A percentile compares a stretch with the other conserved stretches of the same genome.
Evolutionary conservation across 2,797 vertebrate genomes (phyloP).

Genomic region (Eulemur coronatus): DNA sequence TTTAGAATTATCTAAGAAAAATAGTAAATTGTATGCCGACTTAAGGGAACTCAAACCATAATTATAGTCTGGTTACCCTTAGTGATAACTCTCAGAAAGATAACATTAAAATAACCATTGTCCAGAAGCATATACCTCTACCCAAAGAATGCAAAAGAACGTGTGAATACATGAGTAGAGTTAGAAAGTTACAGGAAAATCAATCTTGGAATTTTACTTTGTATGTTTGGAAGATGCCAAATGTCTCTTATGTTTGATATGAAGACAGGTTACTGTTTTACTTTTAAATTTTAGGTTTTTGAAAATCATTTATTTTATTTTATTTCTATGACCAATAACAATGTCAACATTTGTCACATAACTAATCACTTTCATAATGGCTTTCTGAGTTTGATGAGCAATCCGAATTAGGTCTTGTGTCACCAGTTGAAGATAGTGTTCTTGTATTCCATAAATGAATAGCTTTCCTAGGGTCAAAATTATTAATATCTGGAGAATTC

Average conservation of each 20-base stretch:
- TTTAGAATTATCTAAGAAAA: neutral
- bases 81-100: neutral
- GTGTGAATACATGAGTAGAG: neutral
- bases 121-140: neutral
- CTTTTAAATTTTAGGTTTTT: constrained; percentile 33
- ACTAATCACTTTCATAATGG: constrained; percentile 69
- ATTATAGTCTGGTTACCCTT: neutral
- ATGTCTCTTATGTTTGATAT: neutral
- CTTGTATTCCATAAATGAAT: constrained; percentile 79
- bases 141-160: neutral
- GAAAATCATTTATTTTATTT: neutral
- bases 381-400: constrained; percentile 73
- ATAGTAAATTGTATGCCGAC: neutral
- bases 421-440: constrained; percentile 5
- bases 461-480: constrained; percentile 78
- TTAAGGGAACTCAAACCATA: neutral
- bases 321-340: neutral
- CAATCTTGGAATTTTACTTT: neutral
- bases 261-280: neutral
- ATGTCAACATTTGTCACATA: neutral
- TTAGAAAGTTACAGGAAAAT: neutral
- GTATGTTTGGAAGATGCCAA: neutral
- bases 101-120: neutral
- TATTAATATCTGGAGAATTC: constrained; percentile 80
- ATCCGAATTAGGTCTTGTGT: constrained; percentile 36